A percentile compares a stretch with the other conserved stretches of the same genome.
Conservation (phyloP, 2,113 vertebrate species). For the Phrynosoma platyrhinos region DNA sequence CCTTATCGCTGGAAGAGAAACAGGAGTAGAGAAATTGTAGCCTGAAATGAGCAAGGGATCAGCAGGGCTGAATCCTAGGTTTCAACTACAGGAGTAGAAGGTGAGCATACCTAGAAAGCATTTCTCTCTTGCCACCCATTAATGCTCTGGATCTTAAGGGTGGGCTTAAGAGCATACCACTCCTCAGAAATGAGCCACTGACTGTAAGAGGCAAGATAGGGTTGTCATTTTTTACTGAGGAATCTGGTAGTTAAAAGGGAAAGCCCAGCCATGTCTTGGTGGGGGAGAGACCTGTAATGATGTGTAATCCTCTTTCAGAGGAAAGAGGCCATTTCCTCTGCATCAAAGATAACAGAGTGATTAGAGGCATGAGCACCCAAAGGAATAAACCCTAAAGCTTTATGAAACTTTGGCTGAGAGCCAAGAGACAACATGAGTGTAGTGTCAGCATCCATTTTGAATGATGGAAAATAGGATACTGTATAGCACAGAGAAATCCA, state of each 20-base stretch:
- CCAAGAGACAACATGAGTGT: conserved; percentile 24
- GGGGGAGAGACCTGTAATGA: conserved; percentile 47
- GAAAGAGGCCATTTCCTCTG: conserved; percentile 48
- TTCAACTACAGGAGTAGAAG: neutral
- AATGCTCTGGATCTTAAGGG: neutral
- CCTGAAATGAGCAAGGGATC: neutral
- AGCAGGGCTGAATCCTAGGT: neutral
- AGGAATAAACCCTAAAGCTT: conserved; percentile 14
- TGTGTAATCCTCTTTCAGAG: conserved; percentile 47
- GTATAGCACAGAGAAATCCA: conserved; percentile 3
- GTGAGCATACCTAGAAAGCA: neutral
- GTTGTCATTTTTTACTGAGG: neutral
- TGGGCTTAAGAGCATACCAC: too few species aligned
- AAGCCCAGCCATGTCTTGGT: conserved; percentile 36
- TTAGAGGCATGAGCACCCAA: conserved; percentile 40
- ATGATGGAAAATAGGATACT: neutral
- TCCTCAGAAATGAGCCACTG: neutral
- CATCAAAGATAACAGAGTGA: conserved; percentile 45
- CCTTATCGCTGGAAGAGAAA: neutral
- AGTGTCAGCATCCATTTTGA: neutral
- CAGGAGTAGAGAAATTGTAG: neutral
- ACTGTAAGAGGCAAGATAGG: neutral
- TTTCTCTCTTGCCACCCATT: neutral
- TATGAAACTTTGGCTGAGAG: conserved; percentile 34
- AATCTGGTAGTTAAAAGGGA: neutral